Conservation (phyloP, 1,140 invertebrate genomes). For the Geopemphigus sp. region DNA sequence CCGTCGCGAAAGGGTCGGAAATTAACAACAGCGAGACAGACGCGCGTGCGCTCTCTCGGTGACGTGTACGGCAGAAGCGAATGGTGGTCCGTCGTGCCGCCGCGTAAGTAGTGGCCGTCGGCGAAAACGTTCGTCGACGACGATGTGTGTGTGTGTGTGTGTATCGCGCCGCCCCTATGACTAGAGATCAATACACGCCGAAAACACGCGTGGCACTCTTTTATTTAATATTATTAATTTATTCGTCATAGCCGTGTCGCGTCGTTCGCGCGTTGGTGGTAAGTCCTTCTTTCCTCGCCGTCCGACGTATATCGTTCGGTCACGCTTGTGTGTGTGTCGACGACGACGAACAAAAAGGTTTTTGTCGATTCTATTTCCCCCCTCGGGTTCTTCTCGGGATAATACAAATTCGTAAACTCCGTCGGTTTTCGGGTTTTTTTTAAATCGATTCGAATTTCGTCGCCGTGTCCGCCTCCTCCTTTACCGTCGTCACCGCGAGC, state of each 20-base stretch:
- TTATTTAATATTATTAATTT: conserved; percentile 18
- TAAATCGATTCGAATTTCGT: too few relatives aligned
- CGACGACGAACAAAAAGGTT: background rate
- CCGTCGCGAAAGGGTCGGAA: too few relatives aligned
- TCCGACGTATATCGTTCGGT: background rate
- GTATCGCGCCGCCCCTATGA: conserved; percentile 44
- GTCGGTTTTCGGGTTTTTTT: too few relatives aligned
- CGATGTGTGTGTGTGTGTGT: background rate
- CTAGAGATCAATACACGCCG: conserved; percentile 42
- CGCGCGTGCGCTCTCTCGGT: too few relatives aligned
- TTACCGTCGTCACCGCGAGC: too few relatives aligned
- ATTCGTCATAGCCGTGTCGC: background rate
- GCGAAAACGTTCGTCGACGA: conserved; percentile 4
- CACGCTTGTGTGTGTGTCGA: background rate
- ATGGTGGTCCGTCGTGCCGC: background rate
- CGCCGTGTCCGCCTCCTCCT: too few relatives aligned
- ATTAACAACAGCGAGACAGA: too few relatives aligned
- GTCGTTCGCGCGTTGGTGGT: background rate
- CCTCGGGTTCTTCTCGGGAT: background rate
- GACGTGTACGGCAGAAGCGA: background rate
- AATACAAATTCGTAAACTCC: too few relatives aligned
- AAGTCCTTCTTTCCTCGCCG: background rate
- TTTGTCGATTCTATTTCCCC: too few relatives aligned
- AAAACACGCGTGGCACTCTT: conserved; percentile 4
- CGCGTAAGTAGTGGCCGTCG: conserved; percentile 39